Base-by-base conservation (phyloP, 2,797 vertebrate species). In the Gastrophryne carolinensis region DNA sequence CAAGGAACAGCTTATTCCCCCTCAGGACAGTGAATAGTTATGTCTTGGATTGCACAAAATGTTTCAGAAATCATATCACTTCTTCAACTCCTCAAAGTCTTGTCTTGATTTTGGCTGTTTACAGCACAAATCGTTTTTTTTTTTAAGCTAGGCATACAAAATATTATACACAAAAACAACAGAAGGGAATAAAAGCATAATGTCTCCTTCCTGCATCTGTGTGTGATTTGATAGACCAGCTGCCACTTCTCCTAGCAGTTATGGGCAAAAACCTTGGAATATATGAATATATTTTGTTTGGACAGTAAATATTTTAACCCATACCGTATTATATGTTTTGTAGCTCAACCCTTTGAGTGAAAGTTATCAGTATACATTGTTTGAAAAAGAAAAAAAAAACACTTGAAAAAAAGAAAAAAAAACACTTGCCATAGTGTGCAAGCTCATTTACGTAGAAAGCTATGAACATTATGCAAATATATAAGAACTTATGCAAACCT, bases 191-290 rank as follows among this genome's bases (percentile, higher is more conserved):
- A 56, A 69, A 69, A 69, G 50, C 34, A 54, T 34, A 68, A 68
- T 70, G 52, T 47, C 52, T 56, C 54, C 52, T 44, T 56, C 35
- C 52, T 73, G 53, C 60, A 73, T 54, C 49, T 73, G 72, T 63
- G 58, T 63, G 47, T 26, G 60, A 53, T 73, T 64, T 73, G 35
- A 64, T 54, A 65, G 72, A 56, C 34, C 72, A 73, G 60, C 49
- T 73, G 60, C 50, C 37, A 19, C 26, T 56, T 57, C 49, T 44
- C 37, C 44, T 72, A 27, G 57, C 69, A 35, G 39, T 61, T 72
- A 61, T 26, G n/a, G 47, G 58, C 60, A 65, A 73, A 73, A 73
- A 73, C 26, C 34, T 73, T 65, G 49, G 49, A 73, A 64, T 65
- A 57, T 34, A 73, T 57, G 39, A 71, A 71, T 58, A 71, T 13